A percentile compares a stretch with the other conserved stretches of the same genome.
These are phyloP conservation scores for Rhagium mordax DNA, from an alignment of 2,888 invertebrate species.

Conservation along the genomic window DNA sequence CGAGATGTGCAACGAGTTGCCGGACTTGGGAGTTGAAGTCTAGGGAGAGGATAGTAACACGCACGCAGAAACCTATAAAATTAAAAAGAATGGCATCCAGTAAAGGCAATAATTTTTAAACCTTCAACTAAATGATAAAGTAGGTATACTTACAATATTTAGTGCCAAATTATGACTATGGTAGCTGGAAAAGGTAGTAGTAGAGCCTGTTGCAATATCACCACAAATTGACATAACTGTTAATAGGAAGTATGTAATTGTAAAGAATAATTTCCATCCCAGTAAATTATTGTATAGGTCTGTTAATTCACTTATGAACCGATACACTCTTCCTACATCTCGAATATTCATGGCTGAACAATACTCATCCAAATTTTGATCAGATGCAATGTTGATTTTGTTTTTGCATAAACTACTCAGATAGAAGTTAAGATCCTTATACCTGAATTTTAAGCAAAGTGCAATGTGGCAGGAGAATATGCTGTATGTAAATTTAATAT, in stretches of 20 bases:
- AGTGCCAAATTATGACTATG: too few species aligned
- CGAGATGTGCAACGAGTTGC: too few species aligned
- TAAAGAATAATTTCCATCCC: neutral
- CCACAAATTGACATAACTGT: neutral
- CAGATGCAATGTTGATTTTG: too few species aligned
- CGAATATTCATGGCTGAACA: neutral
- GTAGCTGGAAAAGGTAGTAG: neutral
- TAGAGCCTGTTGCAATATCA: neutral
- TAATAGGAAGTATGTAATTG: neutral
- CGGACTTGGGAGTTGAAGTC: too few species aligned
- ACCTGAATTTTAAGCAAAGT: too few species aligned
- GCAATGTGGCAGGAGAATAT: neutral
- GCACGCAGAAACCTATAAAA: too few species aligned
- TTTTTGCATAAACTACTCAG: neutral
- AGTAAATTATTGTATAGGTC: neutral
- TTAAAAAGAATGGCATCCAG: too few species aligned
- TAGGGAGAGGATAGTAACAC: too few species aligned
- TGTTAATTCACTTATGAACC: too few species aligned
- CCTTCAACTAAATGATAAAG: too few species aligned
- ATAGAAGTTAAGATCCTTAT: neutral
- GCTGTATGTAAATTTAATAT: neutral
- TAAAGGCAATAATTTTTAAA: too few species aligned
- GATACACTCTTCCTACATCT: neutral
- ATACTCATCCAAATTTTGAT: neutral
- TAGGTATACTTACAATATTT: too few species aligned